Evolutionary conservation across 2,888 invertebrate genomes (phyloP), one percentile per base, ranked within the genome.

Genomic region (Lasioglossum marginatum): DNA sequence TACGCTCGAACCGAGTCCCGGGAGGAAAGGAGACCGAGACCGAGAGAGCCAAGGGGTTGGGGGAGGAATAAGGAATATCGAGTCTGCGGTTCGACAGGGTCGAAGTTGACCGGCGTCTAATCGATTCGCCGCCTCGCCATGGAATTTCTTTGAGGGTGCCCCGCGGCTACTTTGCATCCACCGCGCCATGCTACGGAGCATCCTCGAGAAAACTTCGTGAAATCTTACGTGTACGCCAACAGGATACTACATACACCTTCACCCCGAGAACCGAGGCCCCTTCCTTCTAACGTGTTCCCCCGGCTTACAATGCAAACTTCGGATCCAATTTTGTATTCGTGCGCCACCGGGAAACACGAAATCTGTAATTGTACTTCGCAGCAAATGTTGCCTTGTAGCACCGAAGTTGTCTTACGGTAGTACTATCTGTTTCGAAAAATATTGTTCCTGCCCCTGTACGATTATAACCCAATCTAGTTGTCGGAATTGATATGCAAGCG

Each of bases 41-140:
- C 52, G 43, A 60, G 66, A 68, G 81, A 40, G 57, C 16, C 27
- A 73, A 63, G 19, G 78, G 73, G 85, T 37, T 14, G 68, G 72
- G 81, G 82, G 84, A 83, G 84, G 86, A 83, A 80, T 80, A 86
- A 86, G 79, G 91, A 92, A 92, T 91, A 93, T 93, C 93, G 91
- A 92, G 93, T 92, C 92, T 92, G 91, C 92, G 92, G 93, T 94
- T 94, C 94, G 94, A 94, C 94, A 93, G 94, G 94, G 94, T 94
- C 94, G 94, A 88, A 93, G 94, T 94, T 94, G 94, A 94, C 94
- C 94, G 93, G 92, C 93, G 93, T 94, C 93, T 94, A 94, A 94
- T 94, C 94, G 94, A 94, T 94, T 94, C 92, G 91, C 92, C 93
- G 94, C 92, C 93, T 92, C 93, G 92, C 92, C 93, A 94, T 94